A percentile compares a stretch with the other conserved stretches of the same genome.
Evolutionary conservation across 2,888 invertebrate species (phyloP).

Genomic region (Macrosiphum euphorbiae): DNA sequence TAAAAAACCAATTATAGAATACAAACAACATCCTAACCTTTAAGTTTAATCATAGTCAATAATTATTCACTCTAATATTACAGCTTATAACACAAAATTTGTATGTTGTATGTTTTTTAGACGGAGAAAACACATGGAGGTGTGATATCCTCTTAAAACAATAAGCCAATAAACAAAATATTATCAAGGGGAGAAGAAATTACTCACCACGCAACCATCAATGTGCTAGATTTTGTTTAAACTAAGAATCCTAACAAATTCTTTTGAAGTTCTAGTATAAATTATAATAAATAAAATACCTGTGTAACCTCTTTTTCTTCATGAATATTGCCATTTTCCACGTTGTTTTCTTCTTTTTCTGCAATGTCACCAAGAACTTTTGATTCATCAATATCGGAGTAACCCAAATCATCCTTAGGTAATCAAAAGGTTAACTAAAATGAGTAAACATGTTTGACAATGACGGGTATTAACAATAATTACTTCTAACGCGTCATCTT

Average conservation of each 20-base stretch:
- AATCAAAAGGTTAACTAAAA: not conserved
- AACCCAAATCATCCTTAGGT: slow-evolving; percentile 50
- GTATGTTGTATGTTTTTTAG: not conserved
- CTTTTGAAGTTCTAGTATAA: not conserved
- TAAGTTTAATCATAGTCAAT: not conserved
- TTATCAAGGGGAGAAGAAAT: not conserved
- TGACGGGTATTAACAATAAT: slow-evolving; percentile 18
- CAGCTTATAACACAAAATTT: not conserved
- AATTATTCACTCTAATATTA: not conserved
- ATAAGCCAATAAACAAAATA: not conserved
- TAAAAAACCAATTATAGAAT: not conserved
- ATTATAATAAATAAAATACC: slow-evolving; percentile 64
- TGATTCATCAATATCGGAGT: slow-evolving; percentile 65
- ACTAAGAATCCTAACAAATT: not conserved
- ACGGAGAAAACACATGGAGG: not conserved
- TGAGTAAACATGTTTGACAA: not conserved
- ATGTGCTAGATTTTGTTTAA: not conserved
- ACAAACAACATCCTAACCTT: not conserved
- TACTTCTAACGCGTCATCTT: slow-evolving; percentile 75
- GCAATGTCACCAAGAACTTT: slow-evolving; percentile 65
- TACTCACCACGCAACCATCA: not conserved
- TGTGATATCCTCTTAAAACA: not conserved
- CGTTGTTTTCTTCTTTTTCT: slow-evolving; percentile 65
- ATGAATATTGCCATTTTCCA: slow-evolving; percentile 71
- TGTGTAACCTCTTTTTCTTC: slow-evolving; percentile 75